Percentiles rank a stretch among this genome's conserved stretches.
phyloP scores from a whole-genome alignment of 2,113 vertebrate species.

The Penelope pileata region DNA sequence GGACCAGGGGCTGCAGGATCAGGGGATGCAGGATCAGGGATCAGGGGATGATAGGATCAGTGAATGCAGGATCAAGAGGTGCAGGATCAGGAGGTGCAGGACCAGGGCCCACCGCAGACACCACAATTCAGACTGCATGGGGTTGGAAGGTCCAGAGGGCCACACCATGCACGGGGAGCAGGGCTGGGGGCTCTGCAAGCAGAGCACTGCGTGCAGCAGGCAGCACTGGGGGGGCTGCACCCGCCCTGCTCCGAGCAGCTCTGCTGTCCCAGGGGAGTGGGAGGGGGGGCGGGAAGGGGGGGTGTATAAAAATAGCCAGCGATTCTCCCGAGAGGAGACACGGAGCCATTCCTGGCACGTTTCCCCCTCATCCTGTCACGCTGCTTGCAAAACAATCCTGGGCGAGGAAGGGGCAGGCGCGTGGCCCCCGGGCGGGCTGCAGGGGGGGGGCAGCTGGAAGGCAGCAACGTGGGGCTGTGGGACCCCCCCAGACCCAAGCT shows the following conservation, averaged over 20 bases:
- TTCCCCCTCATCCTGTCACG: constrained; percentile 72
- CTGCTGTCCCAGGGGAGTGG: fast-evolving
- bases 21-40: too few species aligned
- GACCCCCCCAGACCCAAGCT: fast-evolving
- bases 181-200: fast-evolving
- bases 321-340: constrained; percentile 26
- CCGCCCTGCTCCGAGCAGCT: not conserved
- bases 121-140: not conserved
- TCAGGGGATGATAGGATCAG: not conserved
- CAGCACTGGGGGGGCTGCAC: not conserved
- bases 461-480: fast-evolving
- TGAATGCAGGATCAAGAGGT: too few species aligned
- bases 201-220: not conserved
- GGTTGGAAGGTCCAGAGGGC: not conserved
- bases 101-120: not conserved
- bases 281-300: not conserved
- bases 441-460: not conserved
- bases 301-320: constrained; percentile 1
- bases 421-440: not conserved
- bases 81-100: not conserved
- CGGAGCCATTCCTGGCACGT: constrained; percentile 64
- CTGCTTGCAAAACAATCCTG: constrained; percentile 52
- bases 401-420: not conserved
- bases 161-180: fast-evolving
- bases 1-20: not conserved